Percentiles rank a stretch among this genome's conserved stretches.
Conservation (phyloP, 2,888 invertebrate genomes). For the Pseudolycoriella hygida region DNA sequence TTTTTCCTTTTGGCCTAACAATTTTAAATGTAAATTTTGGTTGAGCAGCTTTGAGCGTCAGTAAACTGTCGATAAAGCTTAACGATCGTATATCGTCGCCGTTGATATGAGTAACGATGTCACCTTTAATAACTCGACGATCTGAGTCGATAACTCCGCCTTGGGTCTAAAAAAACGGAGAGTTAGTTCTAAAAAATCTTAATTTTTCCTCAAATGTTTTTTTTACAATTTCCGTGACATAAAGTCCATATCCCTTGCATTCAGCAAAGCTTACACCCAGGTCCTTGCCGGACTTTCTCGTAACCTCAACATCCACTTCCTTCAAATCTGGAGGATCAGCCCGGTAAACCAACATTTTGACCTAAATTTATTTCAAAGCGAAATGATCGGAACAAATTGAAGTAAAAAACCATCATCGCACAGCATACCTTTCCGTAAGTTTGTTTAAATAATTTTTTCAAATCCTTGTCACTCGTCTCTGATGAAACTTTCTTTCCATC, state of each 20-base stretch:
- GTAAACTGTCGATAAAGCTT: conserved; percentile 71
- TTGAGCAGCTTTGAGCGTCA: conserved; percentile 71
- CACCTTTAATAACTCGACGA: conserved; percentile 80
- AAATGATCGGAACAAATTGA: neutral
- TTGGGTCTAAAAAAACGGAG: conserved; percentile 44
- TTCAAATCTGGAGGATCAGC: conserved; percentile 58
- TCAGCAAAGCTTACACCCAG: conserved; percentile 76
- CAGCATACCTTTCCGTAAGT: conserved; percentile 59
- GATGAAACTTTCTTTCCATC: conserved; percentile 65
- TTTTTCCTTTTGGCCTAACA: conserved; percentile 56
- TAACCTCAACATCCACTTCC: conserved; percentile 63
- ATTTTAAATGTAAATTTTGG: conserved; percentile 72
- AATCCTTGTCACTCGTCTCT: conserved; percentile 67
- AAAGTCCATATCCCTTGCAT: conserved; percentile 64
- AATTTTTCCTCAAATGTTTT: too few species aligned
- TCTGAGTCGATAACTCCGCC: conserved; percentile 80
- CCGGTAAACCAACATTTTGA: conserved; percentile 68
- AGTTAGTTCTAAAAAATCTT: neutral
- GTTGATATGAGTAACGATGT: conserved; percentile 76
- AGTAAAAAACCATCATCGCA: too few species aligned
- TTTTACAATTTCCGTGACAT: conserved; percentile 79
- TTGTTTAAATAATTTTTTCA: conserved; percentile 68
- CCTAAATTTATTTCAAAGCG: conserved; percentile 30
- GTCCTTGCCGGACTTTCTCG: conserved; percentile 76
- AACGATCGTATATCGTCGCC: conserved; percentile 62